Percentiles rank a stretch among this genome's conserved stretches.
These are phyloP conservation scores for Syngnathus scovelli DNA, from an alignment of 2,113 vertebrate species.

Conservation along the genomic window DNA sequence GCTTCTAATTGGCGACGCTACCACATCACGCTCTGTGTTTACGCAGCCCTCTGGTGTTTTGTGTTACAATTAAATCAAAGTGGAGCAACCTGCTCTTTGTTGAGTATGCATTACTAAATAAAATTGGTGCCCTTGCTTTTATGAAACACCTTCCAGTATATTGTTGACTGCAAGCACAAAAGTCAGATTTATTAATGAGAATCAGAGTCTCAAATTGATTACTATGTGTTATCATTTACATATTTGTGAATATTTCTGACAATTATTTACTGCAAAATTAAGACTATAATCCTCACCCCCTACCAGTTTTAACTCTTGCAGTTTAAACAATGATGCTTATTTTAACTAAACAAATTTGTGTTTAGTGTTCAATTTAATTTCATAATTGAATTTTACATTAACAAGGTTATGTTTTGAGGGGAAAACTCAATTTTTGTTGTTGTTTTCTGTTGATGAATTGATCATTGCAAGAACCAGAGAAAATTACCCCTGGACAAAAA, in stretches of 20 bases:
- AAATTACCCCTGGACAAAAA: background rate
- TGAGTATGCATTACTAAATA: background rate
- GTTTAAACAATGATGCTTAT: background rate
- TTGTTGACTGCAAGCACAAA: background rate
- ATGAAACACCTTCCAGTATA: background rate
- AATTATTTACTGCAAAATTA: background rate
- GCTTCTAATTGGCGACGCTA: constrained; percentile 67
- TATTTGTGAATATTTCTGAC: background rate
- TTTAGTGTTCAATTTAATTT: background rate
- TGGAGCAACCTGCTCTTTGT: constrained; percentile 31
- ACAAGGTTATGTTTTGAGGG: background rate
- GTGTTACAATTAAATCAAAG: constrained; percentile 31
- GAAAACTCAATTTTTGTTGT: background rate
- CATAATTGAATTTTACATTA: background rate
- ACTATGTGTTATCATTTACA: background rate
- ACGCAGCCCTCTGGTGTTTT: constrained; percentile 34
- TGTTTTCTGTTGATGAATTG: background rate
- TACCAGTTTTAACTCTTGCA: background rate
- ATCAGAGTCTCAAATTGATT: background rate
- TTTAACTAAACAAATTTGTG: background rate
- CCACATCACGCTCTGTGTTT: constrained; percentile 38
- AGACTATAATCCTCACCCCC: background rate
- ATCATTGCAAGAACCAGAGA: background rate
- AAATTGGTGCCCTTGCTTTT: background rate
- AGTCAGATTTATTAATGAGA: background rate